These are phyloP conservation scores for Salmo trutta DNA, from an alignment of 2,797 vertebrate species.

Conservation along the genomic window DNA sequence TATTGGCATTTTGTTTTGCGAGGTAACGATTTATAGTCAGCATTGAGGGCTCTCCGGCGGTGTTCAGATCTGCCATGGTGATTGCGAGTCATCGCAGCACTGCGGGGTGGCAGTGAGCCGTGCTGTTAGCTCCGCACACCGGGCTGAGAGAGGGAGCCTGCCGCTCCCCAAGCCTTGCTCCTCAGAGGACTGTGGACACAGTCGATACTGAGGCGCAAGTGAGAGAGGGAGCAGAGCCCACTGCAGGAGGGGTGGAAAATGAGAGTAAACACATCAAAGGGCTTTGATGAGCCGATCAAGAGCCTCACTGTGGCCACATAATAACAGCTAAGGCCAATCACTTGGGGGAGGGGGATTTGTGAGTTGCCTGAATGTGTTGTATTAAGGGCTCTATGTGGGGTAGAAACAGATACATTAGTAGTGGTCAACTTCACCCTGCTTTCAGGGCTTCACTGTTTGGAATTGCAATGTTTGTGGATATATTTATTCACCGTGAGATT, in stretches of 20 bases:
- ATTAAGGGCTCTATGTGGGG: not conserved
- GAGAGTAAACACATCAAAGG: not conserved
- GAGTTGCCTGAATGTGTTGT: not conserved
- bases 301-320: not conserved
- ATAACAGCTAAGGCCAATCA: not conserved
- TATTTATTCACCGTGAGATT: not conserved
- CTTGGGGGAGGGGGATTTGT: too few relatives aligned
- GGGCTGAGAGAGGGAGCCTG: too few relatives aligned
- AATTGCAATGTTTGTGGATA: not conserved
- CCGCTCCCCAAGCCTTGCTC: too few relatives aligned
- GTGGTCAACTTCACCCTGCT: not conserved
- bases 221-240: not conserved
- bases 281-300: not conserved
- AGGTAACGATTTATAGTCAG: not conserved
- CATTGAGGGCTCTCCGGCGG: not conserved
- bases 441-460: not conserved
- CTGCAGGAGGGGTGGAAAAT: not conserved
- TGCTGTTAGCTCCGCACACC: too few relatives aligned
- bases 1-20: not conserved
- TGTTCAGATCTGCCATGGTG: not conserved
- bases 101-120: not conserved
- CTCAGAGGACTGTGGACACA: too few relatives aligned
- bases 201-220: not conserved
- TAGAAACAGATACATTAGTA: not conserved
- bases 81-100: slow-evolving; percentile 1